Evolutionary conservation across 2,113 vertebrate genomes (phyloP).

Genomic region (Caloenas nicobarica): DNA sequence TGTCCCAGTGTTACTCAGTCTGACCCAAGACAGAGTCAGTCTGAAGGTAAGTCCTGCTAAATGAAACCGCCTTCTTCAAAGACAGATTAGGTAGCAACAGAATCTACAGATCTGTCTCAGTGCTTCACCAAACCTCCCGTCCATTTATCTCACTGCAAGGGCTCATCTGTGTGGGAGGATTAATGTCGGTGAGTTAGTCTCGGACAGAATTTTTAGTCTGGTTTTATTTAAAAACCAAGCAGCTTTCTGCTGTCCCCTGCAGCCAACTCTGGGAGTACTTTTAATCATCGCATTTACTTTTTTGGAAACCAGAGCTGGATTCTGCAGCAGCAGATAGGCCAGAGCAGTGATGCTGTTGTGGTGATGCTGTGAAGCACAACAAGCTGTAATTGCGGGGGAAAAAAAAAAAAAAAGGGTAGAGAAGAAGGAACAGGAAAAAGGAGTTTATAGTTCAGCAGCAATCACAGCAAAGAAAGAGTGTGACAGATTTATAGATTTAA

Average conservation of each 20-base stretch:
- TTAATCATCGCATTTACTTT: conserved; percentile 66
- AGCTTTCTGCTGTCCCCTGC: conserved; percentile 9
- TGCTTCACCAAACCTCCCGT: background rate
- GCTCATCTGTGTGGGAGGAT: background rate
- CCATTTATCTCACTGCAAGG: background rate
- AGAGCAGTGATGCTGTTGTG: background rate
- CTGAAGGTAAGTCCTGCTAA: background rate
- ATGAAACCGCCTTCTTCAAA: background rate
- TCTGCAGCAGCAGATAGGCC: conserved; percentile 30
- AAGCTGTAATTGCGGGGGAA: background rate
- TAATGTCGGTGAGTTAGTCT: background rate
- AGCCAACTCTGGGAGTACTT: background rate
- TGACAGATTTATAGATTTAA: conserved; percentile 49
- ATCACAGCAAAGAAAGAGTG: conserved; percentile 38
- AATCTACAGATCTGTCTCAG: background rate
- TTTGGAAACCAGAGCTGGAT: conserved; percentile 8
- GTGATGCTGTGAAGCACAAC: conserved; percentile 2
- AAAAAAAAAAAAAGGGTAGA: background rate
- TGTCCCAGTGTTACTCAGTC: background rate
- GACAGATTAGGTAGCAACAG: background rate
- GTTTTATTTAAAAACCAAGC: background rate
- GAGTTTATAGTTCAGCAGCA: conserved; percentile 23
- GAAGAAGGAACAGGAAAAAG: background rate
- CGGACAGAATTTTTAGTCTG: background rate
- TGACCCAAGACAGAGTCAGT: background rate